Base-by-base conservation (phyloP, 2,113 vertebrate genomes). In the Epinephelus moara region DNA sequence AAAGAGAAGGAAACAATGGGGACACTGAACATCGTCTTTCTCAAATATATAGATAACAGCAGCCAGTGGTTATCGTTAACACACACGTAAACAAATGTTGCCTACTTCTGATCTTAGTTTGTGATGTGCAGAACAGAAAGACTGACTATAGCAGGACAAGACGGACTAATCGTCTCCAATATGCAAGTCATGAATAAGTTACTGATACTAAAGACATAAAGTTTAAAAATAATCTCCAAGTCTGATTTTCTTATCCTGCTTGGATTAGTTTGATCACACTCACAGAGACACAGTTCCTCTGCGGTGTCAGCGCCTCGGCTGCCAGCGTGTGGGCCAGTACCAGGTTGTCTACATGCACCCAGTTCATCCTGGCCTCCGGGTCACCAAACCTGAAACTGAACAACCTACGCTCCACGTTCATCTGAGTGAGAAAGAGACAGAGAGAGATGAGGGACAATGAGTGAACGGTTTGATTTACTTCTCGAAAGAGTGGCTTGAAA, bases 261-360 rank as follows among this genome's bases (percentile, higher is more conserved):
- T 53, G 10, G n/a, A 15, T 30, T 9, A 5, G 4, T 55, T 9
- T 13, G 3, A 40, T 57, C 37, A 37, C 25, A 95, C 97, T 97
- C 93, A 99, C 98, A 23, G 97, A 96, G 11, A 97, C 81, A 0
- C 93, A 96, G 79, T 81, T 92, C 89, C 94, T 97, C 81, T 94
- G 91, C 0, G 85, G 69, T 0, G 96, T 96, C 70, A 99, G 96
- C 2, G 95, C 97, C 72, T 97, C 96, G 0, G 97, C 96, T 0
- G 97, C 97, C 78, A 98, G 91, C 37, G 94, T 62, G 53, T 98
- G 97, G 2, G 96, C 97, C 93, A 94, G 91, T 15, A 97, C 96
- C 82, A 99, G 92, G 78, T 99, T 99, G 68, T 88, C 89, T 11
- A 99, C 92, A 0, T 99, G 97, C 1, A 98, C 96, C 98, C 98